A percentile compares a stretch with the other conserved stretches of the same genome.
phyloP scores from a whole-genome alignment of 2,888 invertebrate species.

The Minunthozetes semirufus region DNA sequence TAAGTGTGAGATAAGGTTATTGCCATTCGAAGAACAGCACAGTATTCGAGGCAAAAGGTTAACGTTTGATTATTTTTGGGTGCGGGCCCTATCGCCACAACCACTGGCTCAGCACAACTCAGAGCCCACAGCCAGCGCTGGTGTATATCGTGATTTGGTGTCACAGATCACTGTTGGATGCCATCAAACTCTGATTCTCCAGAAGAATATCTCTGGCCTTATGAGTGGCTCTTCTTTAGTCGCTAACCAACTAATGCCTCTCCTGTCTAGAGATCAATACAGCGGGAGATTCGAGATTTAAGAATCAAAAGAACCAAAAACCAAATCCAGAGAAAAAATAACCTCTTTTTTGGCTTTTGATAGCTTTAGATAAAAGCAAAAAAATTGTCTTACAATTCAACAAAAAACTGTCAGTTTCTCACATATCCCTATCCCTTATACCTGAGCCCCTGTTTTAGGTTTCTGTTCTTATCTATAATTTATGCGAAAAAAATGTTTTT shows the following conservation, averaged over 20 bases:
- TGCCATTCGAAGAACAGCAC: not conserved
- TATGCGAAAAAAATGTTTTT: not conserved
- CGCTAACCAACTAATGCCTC: not conserved
- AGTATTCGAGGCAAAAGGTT: not conserved
- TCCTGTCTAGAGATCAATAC: conserved; percentile 16
- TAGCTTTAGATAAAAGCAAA: not conserved
- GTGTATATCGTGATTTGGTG: conserved; percentile 22
- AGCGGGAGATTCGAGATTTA: conserved; percentile 27
- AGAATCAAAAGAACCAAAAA: no score
- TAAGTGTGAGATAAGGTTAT: conserved; percentile 26
- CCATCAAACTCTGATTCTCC: conserved; percentile 14
- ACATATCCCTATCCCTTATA: no score
- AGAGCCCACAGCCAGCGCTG: not conserved
- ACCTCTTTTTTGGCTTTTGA: not conserved
- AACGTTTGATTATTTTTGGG: conserved; percentile 31
- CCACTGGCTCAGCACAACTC: not conserved
- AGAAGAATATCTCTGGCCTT: not conserved
- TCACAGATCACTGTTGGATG: conserved; percentile 30
- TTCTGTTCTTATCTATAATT: no score
- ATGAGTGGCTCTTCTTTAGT: not conserved
- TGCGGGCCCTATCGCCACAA: conserved; percentile 3
- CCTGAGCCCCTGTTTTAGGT: no score
- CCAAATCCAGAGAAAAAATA: not conserved
- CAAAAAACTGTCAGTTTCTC: not conserved
- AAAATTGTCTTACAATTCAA: not conserved